Base-by-base conservation (phyloP, 2,797 vertebrate genomes). In the Myotis daubentonii region DNA sequence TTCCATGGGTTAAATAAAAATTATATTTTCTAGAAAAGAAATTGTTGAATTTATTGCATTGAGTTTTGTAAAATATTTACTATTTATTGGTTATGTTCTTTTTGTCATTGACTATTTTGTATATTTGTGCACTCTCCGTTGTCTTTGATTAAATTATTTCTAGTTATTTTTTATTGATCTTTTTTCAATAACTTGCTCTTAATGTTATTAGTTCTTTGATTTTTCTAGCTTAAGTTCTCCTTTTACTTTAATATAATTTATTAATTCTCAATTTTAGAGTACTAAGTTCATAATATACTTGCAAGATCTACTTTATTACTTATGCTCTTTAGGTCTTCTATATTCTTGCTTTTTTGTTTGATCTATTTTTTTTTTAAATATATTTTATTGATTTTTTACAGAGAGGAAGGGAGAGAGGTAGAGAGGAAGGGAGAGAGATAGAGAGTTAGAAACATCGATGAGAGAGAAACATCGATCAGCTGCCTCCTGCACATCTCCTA, bases 231-330 rank as follows among this genome's bases (percentile, higher is more conserved):
- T 89, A 33, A 47, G 6, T 86, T 91, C 10, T 68, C 16, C 3
- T 71, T 87, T 47, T 89, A 51, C 49, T 57, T 78, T 93, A 15
- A 41, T 89, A 75, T 81, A 71, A 89, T 81, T 74, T 72, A 49
- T 30, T 66, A 60, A 87, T 38, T 93, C 36, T 65, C 8, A 86
- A 8, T 16, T 86, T 83, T 51, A n/a, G n/a, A 3, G 4, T 20
- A 80, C 13, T 33, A 87, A 72, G 1, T 72, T 86, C 5, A 72
- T 66, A n/a, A 62, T 9, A 60, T 30, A 44, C 5, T 38, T 80
- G 22, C 53, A 38, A 89, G 25, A 76, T 87, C 9, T 47, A 87
- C 11, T 87, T 87, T 79, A 68, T 60, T 92, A 30, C 7, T 25
- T 55, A 15, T 6, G 1, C 30, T 87, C 36, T 53, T 86, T 51